Evolutionary conservation across 2,113 vertebrate species (phyloP).

Genomic region (Oreamnos americanus): DNA sequence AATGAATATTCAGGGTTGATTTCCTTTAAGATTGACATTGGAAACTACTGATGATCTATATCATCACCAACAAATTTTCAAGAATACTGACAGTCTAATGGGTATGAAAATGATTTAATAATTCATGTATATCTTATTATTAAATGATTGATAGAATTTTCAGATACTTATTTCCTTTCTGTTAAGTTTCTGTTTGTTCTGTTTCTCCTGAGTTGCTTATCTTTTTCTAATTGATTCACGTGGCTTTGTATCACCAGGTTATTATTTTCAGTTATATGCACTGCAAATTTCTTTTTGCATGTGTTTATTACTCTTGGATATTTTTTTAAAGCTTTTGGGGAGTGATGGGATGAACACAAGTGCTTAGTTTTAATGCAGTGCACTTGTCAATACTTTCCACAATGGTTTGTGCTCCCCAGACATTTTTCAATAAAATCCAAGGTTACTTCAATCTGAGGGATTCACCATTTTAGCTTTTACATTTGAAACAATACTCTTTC

Average conservation of each 20-base stretch:
- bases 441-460: background rate
- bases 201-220: background rate
- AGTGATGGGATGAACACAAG: background rate
- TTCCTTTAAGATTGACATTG: background rate
- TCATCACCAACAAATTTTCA: background rate
- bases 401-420: background rate
- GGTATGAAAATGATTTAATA: background rate
- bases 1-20: background rate
- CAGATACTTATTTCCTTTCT: background rate
- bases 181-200: background rate
- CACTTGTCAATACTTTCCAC: background rate
- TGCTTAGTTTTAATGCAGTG: background rate
- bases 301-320: background rate
- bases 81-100: background rate
- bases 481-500: background rate
- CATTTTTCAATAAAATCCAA: background rate
- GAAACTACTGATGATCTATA: background rate
- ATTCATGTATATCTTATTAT: background rate
- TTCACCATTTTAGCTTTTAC: background rate
- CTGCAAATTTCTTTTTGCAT: background rate
- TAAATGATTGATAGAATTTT: background rate
- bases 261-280: background rate
- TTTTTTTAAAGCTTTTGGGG: background rate
- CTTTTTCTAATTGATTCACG: background rate
- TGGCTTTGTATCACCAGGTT: background rate